phyloP scores from a whole-genome alignment of 2,797 vertebrate genomes.

The Clarias platycephalus region DNA sequence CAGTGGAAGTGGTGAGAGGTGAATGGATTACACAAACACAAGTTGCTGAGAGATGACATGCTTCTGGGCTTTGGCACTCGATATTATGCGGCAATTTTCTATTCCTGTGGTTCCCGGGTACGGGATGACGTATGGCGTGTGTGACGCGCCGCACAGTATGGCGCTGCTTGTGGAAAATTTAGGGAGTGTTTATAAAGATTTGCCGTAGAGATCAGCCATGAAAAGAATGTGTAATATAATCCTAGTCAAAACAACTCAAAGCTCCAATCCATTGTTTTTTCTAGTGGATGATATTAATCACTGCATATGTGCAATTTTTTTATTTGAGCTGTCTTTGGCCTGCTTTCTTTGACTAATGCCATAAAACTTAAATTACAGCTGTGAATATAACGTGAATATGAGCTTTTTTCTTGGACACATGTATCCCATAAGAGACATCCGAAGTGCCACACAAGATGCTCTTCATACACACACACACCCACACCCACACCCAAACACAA shows the following conservation, averaged over 20 bases:
- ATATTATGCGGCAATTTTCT: slow-evolving; percentile 27
- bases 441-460: slow-evolving; percentile 53
- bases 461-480: slow-evolving; percentile 11
- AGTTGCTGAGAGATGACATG: slow-evolving; percentile 50
- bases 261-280: slow-evolving; percentile 38
- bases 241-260: slow-evolving; percentile 37
- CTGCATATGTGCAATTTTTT: slow-evolving; percentile 34
- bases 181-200: slow-evolving; percentile 34
- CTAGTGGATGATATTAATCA: slow-evolving; percentile 54
- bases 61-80: slow-evolving; percentile 40
- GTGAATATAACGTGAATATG: slow-evolving; percentile 56
- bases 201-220: slow-evolving; percentile 36
- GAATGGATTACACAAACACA: slow-evolving; percentile 39
- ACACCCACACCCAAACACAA: background rate
- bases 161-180: slow-evolving; percentile 39
- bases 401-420: slow-evolving; percentile 34
- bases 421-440: background rate
- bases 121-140: slow-evolving; percentile 38
- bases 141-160: slow-evolving; percentile 30
- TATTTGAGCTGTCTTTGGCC: slow-evolving; percentile 17
- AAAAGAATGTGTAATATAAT: slow-evolving; percentile 48
- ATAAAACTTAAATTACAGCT: slow-evolving; percentile 34
- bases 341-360: slow-evolving; percentile 6
- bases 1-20: slow-evolving; percentile 12
- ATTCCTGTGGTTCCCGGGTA: slow-evolving; percentile 34